Conservation (phyloP, 2,113 vertebrate genomes). For the Neopipo cinnamomea region DNA sequence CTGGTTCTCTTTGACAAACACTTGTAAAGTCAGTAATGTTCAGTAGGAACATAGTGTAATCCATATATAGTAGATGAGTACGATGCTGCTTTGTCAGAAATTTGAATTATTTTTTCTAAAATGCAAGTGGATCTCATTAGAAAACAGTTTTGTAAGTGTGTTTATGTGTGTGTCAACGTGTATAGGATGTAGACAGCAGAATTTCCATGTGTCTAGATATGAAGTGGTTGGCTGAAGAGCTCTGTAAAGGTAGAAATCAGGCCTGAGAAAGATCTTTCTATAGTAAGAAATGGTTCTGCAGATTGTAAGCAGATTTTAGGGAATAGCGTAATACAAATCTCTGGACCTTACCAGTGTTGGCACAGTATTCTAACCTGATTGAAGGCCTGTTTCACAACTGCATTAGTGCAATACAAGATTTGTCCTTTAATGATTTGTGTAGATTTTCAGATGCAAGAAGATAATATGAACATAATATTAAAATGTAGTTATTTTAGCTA, state of each 20-base stretch:
- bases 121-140: background rate
- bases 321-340: background rate
- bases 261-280: background rate
- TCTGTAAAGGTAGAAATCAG: background rate
- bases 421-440: background rate
- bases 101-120: background rate
- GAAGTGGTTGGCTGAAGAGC: background rate
- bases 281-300: background rate
- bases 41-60: background rate
- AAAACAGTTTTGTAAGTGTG: background rate
- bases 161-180: background rate
- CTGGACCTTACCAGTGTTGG: background rate
- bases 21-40: background rate
- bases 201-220: background rate
- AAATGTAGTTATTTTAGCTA: background rate
- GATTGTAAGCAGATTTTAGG: background rate
- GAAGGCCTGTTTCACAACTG: background rate
- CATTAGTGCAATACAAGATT: background rate
- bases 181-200: background rate
- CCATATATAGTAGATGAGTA: background rate
- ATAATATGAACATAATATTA: background rate
- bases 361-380: background rate
- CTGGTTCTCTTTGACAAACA: background rate
- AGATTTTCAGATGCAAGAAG: background rate
- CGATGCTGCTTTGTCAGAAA: background rate